Base-by-base conservation (phyloP, 2,113 vertebrate genomes). In the Mus pahari region DNA sequence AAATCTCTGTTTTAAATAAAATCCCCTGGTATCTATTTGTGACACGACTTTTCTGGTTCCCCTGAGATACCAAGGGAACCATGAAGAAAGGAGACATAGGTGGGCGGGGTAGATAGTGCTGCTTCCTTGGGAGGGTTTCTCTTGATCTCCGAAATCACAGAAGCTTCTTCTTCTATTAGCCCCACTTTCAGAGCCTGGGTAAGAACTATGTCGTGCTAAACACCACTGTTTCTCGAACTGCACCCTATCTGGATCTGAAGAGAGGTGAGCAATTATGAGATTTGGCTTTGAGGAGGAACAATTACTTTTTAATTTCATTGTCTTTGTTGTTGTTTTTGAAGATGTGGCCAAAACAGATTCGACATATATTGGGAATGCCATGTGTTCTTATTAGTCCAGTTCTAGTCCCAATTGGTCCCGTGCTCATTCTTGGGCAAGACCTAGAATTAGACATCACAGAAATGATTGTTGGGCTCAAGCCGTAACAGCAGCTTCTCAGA, bases 1-100 rank as follows among this genome's bases (percentile, higher is more conserved):
- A 77, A 60, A 36, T 3, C 12, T 14, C 2, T 4, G 20, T 79
- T 91, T 96, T 89, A 45, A 91, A 94, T 75, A 96, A 82, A 74
- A 58, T 93, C 90, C 58, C 73, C 28, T 77, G 78, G 33, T 5
- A 91, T 9, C 42, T 75, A 17, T 86, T 74, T 96, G 60, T 28
- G 92, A 53, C 50, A 45, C 55, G 58, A 91, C 39, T 91, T 17
- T 58, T 24, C 20, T 86, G 17, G 1, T 90, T 96, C 68, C 53
- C 68, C 55, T 42, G 93, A 92, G 78, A 83, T 55, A n/a, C 7
- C 82, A 0, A 26, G 39, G 55, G 75, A 53, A 33, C 42, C 66
- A 33, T 66, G 58, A 90, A 74, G 36, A 70, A 86, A 81, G 70
- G 73, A 95, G 73, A 75, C 78, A 33, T 42, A 58, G 3, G 68